Percentiles rank a stretch among this genome's conserved stretches.
Evolutionary conservation across 2,888 invertebrate genomes (phyloP).

Genomic region (Tetanocera ferruginea): DNA sequence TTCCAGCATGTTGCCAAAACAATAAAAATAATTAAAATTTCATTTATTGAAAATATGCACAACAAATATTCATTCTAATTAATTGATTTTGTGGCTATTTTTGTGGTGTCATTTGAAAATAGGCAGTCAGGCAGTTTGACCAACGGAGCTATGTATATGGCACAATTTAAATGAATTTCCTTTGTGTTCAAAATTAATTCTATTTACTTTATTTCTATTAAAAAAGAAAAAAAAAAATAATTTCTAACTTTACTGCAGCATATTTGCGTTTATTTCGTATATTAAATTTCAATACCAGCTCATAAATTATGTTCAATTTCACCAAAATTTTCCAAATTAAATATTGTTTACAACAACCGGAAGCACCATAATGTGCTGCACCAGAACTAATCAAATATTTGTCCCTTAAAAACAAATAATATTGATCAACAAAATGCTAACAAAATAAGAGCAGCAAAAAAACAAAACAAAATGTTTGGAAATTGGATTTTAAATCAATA

Average conservation of each 20-base stretch:
- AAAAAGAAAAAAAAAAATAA: not conserved
- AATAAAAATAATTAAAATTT: conserved; percentile 40
- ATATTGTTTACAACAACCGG: too few relatives aligned
- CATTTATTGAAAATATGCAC: conserved; percentile 31
- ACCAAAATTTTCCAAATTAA: too few relatives aligned
- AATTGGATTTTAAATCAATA: too few relatives aligned
- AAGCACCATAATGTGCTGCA: too few relatives aligned
- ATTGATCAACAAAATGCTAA: too few relatives aligned
- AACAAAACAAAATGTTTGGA: too few relatives aligned
- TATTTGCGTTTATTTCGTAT: too few relatives aligned
- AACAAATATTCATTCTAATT: conserved; percentile 15
- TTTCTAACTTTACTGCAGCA: not conserved
- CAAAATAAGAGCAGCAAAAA: too few relatives aligned
- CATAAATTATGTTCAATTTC: too few relatives aligned
- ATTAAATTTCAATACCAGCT: too few relatives aligned
- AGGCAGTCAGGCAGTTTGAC: not conserved
- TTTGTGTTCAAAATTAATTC: not conserved
- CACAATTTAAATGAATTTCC: not conserved
- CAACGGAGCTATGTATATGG: not conserved
- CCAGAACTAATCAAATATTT: too few relatives aligned
- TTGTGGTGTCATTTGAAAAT: not conserved
- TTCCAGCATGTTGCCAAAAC: conserved; percentile 30
- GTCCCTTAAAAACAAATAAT: too few relatives aligned
- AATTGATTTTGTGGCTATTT: conserved; percentile 11
- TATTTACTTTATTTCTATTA: not conserved